Evolutionary conservation across 2,888 invertebrate genomes (phyloP).

Genomic region (Catocala fraxini): DNA sequence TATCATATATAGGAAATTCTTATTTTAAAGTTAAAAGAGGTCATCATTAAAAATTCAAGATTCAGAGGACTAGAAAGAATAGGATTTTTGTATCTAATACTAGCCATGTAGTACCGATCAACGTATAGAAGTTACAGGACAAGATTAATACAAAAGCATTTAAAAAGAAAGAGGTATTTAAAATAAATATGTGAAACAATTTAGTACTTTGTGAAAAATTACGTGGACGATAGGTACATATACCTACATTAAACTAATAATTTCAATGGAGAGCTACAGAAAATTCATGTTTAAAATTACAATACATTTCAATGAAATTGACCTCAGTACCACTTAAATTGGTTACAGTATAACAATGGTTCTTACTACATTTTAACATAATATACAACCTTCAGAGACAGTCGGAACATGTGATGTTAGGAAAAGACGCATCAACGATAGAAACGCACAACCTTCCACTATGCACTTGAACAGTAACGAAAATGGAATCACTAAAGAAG

Average conservation of each 20-base stretch:
- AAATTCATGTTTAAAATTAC: not conserved
- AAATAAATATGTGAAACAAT: too few species aligned
- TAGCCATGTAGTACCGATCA: too few species aligned
- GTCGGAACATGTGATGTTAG: constrained; percentile 11
- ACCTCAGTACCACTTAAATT: constrained; percentile 21
- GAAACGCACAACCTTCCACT: constrained; percentile 25
- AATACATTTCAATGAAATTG: constrained; percentile 18
- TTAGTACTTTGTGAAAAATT: not conserved
- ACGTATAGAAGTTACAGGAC: too few species aligned
- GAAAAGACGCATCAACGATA: constrained; percentile 11
- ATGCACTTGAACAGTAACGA: constrained; percentile 21
- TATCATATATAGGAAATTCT: not conserved
- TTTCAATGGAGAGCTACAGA: not conserved
- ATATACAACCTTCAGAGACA: constrained; percentile 21
- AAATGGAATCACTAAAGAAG: constrained; percentile 16
- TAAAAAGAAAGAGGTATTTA: too few species aligned
- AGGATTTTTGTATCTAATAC: not conserved
- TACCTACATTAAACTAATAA: not conserved
- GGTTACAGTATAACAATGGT: constrained; percentile 11
- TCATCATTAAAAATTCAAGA: constrained; percentile 5
- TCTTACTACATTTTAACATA: constrained; percentile 20
- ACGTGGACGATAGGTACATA: not conserved
- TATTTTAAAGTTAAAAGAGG: not conserved
- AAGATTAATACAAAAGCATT: too few species aligned
- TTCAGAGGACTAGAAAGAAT: constrained; percentile 12